phyloP scores from a whole-genome alignment of 2,888 invertebrate genomes.

The Drosophila yooni region DNA sequence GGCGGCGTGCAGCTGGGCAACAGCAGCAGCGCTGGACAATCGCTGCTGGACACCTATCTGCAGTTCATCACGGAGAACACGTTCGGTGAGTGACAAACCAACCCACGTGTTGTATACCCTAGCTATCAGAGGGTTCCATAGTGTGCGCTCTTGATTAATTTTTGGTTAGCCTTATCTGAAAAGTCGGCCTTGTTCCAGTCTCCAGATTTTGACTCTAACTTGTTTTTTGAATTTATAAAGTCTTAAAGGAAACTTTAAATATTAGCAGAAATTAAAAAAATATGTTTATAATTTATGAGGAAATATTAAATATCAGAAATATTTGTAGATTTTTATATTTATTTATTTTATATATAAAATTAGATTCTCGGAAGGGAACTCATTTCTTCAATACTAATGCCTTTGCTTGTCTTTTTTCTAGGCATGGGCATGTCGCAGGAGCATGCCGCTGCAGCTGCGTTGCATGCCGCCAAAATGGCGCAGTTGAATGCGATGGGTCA shows the following conservation, averaged over 20 bases:
- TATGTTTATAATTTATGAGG: too few relatives aligned
- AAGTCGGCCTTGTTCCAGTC: neutral
- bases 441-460: conserved; percentile 90
- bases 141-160: neutral
- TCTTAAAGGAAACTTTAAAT: too few relatives aligned
- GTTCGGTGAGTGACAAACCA: conserved; percentile 86
- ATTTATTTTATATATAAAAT: neutral
- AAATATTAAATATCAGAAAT: neutral
- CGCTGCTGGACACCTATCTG: conserved; percentile 93
- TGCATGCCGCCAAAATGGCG: conserved; percentile 92
- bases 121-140: accelerated
- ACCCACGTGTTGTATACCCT: too few relatives aligned
- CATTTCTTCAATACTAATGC: neutral
- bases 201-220: neutral
- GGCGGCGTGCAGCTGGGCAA: conserved; percentile 89
- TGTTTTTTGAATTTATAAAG: too few relatives aligned
- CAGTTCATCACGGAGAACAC: conserved; percentile 95
- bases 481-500: conserved; percentile 90
- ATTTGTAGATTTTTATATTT: too few relatives aligned
- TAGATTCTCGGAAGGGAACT: neutral
- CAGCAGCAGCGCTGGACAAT: conserved; percentile 89
- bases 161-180: neutral
- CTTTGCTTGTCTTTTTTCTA: conserved; percentile 42
- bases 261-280: too few relatives aligned
- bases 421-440: conserved; percentile 88